Conservation (phyloP, 2,113 vertebrate species). For the Oreochromis aureus region DNA sequence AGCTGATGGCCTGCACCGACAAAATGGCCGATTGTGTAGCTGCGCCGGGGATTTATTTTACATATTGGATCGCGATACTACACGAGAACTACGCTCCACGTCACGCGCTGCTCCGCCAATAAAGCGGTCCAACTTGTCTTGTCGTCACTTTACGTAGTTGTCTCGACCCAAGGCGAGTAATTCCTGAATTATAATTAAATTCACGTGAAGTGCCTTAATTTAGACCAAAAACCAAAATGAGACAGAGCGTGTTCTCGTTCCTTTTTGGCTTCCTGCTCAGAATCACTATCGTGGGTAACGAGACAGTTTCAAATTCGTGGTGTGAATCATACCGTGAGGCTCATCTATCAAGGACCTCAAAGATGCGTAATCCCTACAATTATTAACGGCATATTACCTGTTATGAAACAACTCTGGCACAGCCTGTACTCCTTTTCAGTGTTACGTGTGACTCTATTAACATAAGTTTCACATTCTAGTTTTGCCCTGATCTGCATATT, state of each 20-base stretch:
- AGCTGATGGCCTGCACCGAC: conserved; percentile 51
- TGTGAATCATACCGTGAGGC: not conserved
- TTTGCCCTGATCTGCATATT: not conserved
- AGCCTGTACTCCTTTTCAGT: not conserved
- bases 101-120: conserved; percentile 7
- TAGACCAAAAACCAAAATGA: not conserved
- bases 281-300: not conserved
- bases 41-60: conserved; percentile 44
- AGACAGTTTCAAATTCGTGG: not conserved
- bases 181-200: not conserved
- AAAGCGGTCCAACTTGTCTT: fast-evolving
- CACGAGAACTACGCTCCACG: conserved; percentile 8
- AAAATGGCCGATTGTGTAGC: conserved; percentile 65
- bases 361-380: not conserved
- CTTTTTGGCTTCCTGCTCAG: not conserved
- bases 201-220: not conserved
- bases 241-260: not conserved
- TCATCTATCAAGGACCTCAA: not conserved
- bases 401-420: not conserved
- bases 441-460: not conserved
- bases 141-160: not conserved
- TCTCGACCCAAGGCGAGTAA: not conserved
- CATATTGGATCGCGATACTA: conserved; percentile 39
- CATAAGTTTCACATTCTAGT: not conserved
- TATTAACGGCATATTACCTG: not conserved